Base-by-base conservation (phyloP, 2,797 vertebrate genomes). In the Lophius americanus region DNA sequence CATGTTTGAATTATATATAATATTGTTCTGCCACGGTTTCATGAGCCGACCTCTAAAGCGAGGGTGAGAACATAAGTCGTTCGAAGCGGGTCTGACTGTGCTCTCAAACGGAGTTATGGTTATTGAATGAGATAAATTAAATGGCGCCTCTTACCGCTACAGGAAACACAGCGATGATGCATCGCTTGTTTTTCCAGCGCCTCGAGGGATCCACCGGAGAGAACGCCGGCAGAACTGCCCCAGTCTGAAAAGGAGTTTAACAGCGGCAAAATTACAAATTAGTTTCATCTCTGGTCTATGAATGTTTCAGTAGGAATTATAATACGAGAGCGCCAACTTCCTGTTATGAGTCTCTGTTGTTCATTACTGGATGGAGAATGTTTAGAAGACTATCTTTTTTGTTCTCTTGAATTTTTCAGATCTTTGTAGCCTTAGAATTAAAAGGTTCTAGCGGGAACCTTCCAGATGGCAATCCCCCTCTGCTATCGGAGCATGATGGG, bases 81-180 rank as follows among this genome's bases (percentile, higher is more conserved):
- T 43, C 3, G 8, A 8, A 12, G 50, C 14, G 14, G 4, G 9
- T 14, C 4, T 7, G 9, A 6, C 43, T 1, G 2, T 1, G 1
- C 52, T 48, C 47, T 67, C 36, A 56, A 36, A 46, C 51, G 6
- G 48, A 9, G 12, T 32, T 0, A 0, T 43, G 13, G 12, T 0
- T 47, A 47, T n/a, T 23, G 14, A 2, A 13, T n/a, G 9, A 53
- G 14, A 32, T 5, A 60, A 35, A 51, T 41, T 4, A 64, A 71
- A 61, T 3, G 9, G 33, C 65, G 71, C 53, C 3, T 48, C 7
- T 9, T 14, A 50, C 13, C 10, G 58, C 61, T 53, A 41, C 55
- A 51, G 61, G 64, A 66, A 42, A 50, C 35, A 59, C 14, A 53
- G 51, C 64, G 37, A 53, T 7, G 39, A 3, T 7, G 9, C 38